These are phyloP conservation scores for Rhingia campestris DNA, from an alignment of 2,888 invertebrate genomes.

Conservation along the genomic window DNA sequence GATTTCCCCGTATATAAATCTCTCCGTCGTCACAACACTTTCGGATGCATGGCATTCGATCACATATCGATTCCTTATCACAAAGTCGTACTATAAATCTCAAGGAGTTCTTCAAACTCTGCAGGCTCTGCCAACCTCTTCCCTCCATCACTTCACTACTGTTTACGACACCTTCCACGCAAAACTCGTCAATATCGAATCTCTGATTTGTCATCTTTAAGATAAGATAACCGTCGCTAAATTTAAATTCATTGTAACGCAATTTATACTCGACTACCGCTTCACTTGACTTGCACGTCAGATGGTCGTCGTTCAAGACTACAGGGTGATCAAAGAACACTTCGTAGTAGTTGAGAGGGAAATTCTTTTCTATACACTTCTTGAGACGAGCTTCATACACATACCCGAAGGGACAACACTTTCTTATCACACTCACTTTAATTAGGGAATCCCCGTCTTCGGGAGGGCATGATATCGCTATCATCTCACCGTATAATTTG, in stretches of 20 bases:
- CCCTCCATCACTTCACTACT: conserved; percentile 40
- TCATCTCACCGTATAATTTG: conserved; percentile 74
- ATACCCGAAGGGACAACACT: conserved; percentile 80
- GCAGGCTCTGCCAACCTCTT: conserved; percentile 40
- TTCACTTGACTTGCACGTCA: conserved; percentile 77
- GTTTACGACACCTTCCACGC: conserved; percentile 79
- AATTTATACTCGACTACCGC: conserved; percentile 80
- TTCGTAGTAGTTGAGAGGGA: conserved; percentile 76
- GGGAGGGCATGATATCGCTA: conserved; percentile 75
- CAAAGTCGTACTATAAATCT: conserved; percentile 77
- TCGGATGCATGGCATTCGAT: conserved; percentile 79
- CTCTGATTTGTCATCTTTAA: conserved; percentile 73
- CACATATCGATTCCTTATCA: conserved; percentile 76
- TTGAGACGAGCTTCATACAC: conserved; percentile 76
- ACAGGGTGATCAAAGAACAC: conserved; percentile 76
- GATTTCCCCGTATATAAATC: conserved; percentile 77
- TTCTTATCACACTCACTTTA: conserved; percentile 77
- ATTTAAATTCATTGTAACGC: conserved; percentile 75
- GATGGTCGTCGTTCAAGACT: conserved; percentile 77
- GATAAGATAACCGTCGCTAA: conserved; percentile 75
- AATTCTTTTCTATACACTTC: conserved; percentile 75
- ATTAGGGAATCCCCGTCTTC: conserved; percentile 61
- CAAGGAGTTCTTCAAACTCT: conserved; percentile 41
- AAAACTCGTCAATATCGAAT: conserved; percentile 77
- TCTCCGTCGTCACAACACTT: conserved; percentile 80